Conservation (phyloP, 1,140 invertebrate species). For the Tetragnatha versicolor region DNA sequence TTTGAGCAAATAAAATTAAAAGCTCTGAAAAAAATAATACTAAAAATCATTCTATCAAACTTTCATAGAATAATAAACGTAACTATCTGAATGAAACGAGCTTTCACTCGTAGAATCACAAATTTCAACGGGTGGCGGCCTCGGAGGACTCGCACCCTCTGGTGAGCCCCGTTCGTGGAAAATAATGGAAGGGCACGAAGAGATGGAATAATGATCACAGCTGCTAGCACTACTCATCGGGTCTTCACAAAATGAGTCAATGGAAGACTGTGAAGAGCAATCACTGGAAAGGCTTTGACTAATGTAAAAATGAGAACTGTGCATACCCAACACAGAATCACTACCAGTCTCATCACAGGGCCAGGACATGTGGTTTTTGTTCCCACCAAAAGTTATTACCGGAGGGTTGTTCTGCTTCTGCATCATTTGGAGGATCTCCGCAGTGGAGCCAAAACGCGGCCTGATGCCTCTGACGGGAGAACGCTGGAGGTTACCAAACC, state of each 20-base stretch:
- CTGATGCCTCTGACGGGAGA: slow-evolving; percentile 80
- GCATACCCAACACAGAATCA: not conserved
- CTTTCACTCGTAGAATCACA: not conserved
- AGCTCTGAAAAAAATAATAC: slow-evolving; percentile 23
- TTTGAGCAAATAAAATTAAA: slow-evolving; percentile 7
- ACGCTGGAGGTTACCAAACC: slow-evolving; percentile 76
- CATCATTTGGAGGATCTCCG: slow-evolving; percentile 82
- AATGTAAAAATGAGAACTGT: slow-evolving; percentile 1
- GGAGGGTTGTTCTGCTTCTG: slow-evolving; percentile 74
- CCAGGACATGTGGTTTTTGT: slow-evolving; percentile 50
- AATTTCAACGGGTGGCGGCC: not conserved
- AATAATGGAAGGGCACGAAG: slow-evolving; percentile 36
- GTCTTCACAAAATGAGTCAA: slow-evolving; percentile 9
- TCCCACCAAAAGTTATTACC: slow-evolving; percentile 61
- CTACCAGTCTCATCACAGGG: slow-evolving; percentile 35
- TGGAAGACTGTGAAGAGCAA: slow-evolving; percentile 1
- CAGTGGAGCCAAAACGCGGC: slow-evolving; percentile 77
- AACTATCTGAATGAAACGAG: slow-evolving; percentile 19
- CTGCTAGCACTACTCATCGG: slow-evolving; percentile 5
- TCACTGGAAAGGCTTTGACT: slow-evolving; percentile 26
- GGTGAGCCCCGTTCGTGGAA: slow-evolving; percentile 32
- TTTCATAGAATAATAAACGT: slow-evolving; percentile 47
- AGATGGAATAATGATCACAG: slow-evolving; percentile 41
- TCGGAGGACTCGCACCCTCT: slow-evolving; percentile 49
- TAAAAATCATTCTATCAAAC: not conserved